Evolutionary conservation across 2,113 vertebrate genomes (phyloP).

Genomic region (Gasterosteus nipponicus): DNA sequence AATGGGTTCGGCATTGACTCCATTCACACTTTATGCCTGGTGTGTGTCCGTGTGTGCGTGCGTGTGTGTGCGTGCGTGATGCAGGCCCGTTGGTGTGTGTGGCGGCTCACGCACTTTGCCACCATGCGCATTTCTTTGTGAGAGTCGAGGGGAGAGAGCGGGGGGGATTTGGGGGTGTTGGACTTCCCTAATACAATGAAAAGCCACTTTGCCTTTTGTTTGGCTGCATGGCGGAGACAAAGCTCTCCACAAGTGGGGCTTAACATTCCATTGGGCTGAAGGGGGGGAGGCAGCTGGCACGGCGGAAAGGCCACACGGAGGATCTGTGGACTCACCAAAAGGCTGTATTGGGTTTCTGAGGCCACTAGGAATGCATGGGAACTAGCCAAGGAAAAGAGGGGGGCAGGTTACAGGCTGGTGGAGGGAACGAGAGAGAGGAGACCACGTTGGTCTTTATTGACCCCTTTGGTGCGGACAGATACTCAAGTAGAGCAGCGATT

Average conservation of each 20-base stretch:
- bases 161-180: conserved; percentile 37
- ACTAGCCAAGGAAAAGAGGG: conserved; percentile 19
- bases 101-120: background rate
- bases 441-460: background rate
- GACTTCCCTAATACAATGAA: conserved; percentile 58
- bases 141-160: conserved; percentile 21
- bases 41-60: background rate
- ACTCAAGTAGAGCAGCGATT: background rate
- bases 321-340: conserved; percentile 42
- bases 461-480: background rate
- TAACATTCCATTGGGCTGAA: conserved; percentile 74
- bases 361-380: conserved; percentile 71
- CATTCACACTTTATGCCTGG: background rate
- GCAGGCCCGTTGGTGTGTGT: background rate
- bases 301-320: conserved; percentile 40
- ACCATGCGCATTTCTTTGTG: conserved; percentile 5
- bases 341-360: conserved; percentile 56
- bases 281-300: conserved; percentile 62
- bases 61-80: background rate
- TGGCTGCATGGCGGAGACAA: conserved; percentile 55
- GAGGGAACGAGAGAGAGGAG: background rate
- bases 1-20: background rate
- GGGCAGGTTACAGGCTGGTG: background rate
- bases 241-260: conserved; percentile 69
- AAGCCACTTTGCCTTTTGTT: conserved; percentile 76